Conservation (phyloP, 2,888 invertebrate species). For the Alloplasta piceator region DNA sequence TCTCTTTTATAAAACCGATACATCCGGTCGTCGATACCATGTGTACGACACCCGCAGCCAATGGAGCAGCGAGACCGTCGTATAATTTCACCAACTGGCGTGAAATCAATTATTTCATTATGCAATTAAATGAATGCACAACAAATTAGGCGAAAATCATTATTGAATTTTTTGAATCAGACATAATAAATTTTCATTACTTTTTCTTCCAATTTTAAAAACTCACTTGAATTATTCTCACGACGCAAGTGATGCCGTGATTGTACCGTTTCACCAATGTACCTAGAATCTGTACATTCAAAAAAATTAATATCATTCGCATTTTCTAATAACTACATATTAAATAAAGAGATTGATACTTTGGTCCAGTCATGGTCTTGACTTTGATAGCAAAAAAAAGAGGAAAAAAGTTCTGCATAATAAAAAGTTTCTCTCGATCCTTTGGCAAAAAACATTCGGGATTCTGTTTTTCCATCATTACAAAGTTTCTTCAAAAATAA, state of each 20-base stretch:
- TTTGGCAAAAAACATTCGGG: background rate
- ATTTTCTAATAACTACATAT: background rate
- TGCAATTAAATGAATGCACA: background rate
- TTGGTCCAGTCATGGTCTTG: too few relatives aligned
- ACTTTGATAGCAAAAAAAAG: too few relatives aligned
- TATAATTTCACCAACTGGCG: conserved; percentile 89
- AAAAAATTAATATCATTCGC: background rate
- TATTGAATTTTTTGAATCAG: conserved; percentile 21
- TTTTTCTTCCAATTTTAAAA: background rate
- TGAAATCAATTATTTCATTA: conserved; percentile 77
- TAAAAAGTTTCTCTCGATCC: too few relatives aligned
- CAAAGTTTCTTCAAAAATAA: too few relatives aligned
- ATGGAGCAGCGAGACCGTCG: conserved; percentile 88
- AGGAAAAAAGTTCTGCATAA: too few relatives aligned
- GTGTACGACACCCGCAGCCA: conserved; percentile 89
- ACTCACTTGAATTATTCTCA: conserved; percentile 86
- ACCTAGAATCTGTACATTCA: conserved; percentile 89
- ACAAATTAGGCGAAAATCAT: background rate
- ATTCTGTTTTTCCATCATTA: background rate
- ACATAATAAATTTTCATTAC: background rate
- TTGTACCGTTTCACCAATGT: conserved; percentile 92
- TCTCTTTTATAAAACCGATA: conserved; percentile 89
- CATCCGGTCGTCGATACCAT: conserved; percentile 88
- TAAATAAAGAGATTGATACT: too few relatives aligned
- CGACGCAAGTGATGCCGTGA: conserved; percentile 91